These are phyloP conservation scores for Ciconia nigra DNA, from an alignment of 2,797 vertebrate species.

Conservation along the genomic window DNA sequence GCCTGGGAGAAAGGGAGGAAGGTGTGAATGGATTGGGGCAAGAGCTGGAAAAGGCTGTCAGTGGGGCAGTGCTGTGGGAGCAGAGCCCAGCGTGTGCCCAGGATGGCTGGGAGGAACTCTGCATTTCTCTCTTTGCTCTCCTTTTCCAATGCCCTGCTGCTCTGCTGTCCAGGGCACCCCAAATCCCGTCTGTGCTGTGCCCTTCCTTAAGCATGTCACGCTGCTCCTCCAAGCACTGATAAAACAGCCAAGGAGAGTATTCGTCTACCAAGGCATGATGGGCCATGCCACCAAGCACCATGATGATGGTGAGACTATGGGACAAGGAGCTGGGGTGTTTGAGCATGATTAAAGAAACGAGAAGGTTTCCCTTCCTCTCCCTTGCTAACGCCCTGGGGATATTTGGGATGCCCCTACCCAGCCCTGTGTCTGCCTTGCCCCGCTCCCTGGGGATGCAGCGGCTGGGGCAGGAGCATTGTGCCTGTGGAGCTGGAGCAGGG, in stretches of 20 bases:
- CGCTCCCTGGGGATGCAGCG: background rate
- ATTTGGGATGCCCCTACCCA: background rate
- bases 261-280: accelerated
- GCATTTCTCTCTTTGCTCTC: background rate
- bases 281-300: background rate
- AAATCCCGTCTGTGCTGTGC: background rate
- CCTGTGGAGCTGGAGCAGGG: background rate
- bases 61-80: background rate
- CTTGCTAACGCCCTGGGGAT: background rate
- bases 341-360: accelerated
- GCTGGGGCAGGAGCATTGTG: background rate
- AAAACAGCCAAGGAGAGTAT: background rate
- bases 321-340: background rate
- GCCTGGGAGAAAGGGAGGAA: background rate
- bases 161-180: background rate
- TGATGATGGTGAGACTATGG: background rate
- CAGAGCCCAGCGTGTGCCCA: background rate
- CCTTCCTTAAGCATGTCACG: accelerated
- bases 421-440: accelerated
- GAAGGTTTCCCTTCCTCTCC: background rate
- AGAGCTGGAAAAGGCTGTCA: background rate
- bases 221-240: background rate
- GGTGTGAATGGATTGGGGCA: background rate
- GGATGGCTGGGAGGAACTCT: background rate
- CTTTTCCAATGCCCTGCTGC: background rate